Conservation (phyloP, 2,888 invertebrate genomes). For the Leucozona laternaria region DNA sequence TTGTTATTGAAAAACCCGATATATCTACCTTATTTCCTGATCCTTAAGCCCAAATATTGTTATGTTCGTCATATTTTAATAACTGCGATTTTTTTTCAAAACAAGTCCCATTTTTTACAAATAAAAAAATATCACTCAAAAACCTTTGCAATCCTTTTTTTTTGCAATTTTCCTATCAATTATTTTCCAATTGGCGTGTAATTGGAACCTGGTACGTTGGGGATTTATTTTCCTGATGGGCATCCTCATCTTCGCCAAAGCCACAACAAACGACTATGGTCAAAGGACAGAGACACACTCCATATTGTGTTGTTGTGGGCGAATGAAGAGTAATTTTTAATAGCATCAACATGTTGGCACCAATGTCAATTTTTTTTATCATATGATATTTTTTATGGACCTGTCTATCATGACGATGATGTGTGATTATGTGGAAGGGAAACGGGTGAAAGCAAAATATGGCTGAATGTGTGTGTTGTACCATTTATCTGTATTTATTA, state of each 20-base stretch:
- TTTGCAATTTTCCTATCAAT: slow-evolving; percentile 31
- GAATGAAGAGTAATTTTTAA: slow-evolving; percentile 21
- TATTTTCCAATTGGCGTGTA: slow-evolving; percentile 33
- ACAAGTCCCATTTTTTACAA: too few species aligned
- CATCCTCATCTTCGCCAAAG: slow-evolving; percentile 3
- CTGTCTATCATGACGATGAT: slow-evolving; percentile 27
- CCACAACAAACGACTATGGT: slow-evolving; percentile 32
- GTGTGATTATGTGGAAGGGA: neutral
- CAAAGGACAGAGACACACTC: neutral
- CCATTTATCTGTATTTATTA: slow-evolving; percentile 1
- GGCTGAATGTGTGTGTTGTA: neutral
- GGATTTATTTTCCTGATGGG: slow-evolving; percentile 1
- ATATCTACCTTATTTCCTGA: too few species aligned
- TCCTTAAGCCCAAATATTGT: too few species aligned
- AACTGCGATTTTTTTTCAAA: too few species aligned
- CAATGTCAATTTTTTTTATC: slow-evolving; percentile 4
- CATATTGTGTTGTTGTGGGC: neutral
- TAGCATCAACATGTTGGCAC: slow-evolving; percentile 41
- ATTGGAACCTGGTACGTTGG: neutral
- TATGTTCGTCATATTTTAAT: too few species aligned
- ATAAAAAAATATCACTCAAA: neutral
- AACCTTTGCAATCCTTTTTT: neutral
- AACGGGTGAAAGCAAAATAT: neutral
- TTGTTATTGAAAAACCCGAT: too few species aligned
- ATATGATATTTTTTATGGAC: slow-evolving; percentile 15